Evolutionary conservation across 1,140 invertebrate genomes (phyloP).

Genomic region (Hycleus phaleratus): DNA sequence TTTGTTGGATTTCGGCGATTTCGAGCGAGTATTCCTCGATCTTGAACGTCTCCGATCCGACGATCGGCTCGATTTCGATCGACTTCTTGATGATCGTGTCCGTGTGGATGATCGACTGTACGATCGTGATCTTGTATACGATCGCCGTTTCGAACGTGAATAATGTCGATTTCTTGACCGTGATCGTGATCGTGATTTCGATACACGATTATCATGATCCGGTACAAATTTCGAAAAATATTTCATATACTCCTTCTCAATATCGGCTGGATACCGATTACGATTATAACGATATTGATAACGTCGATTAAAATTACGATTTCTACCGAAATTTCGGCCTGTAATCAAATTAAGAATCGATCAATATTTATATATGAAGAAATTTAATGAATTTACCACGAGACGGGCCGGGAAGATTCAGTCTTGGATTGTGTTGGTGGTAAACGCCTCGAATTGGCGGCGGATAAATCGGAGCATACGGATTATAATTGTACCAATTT

Average conservation of each 20-base stretch:
- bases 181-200: conserved; percentile 26
- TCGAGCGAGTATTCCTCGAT: conserved; percentile 14
- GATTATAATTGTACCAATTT: conserved; percentile 8
- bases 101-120: conserved; percentile 19
- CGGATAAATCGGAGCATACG: not conserved
- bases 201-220: conserved; percentile 35
- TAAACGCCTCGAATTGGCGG: not conserved
- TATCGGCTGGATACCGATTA: conserved; percentile 26
- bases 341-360: not conserved
- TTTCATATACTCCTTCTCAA: conserved; percentile 37
- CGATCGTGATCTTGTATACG: conserved; percentile 21
- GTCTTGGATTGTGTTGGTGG: not conserved
- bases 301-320: not conserved
- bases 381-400: not conserved
- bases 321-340: conserved; percentile 1
- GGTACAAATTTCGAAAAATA: conserved; percentile 46
- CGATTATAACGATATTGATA: not conserved
- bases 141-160: conserved; percentile 12
- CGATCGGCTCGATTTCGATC: no score
- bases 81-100: conserved; percentile 11
- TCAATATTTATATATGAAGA: no score
- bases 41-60: conserved; percentile 12
- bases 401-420: conserved; percentile 8
- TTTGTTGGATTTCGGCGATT: not conserved
- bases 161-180: conserved; percentile 9